Evolutionary conservation across 1,140 invertebrate species (phyloP).

Genomic region (Fopius arisanus): DNA sequence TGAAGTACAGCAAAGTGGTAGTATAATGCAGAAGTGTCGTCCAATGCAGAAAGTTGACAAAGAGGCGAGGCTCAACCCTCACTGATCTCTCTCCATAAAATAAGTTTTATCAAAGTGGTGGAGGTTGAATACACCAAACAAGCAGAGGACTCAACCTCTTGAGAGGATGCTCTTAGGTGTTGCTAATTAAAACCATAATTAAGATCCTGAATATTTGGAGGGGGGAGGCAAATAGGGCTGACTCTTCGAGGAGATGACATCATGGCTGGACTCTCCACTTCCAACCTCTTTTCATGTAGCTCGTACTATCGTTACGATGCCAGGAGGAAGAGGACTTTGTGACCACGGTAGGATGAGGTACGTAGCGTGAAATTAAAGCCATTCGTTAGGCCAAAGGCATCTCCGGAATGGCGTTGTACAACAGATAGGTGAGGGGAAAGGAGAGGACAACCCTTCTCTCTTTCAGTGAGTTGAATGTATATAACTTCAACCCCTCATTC

Average conservation of each 20-base stretch:
- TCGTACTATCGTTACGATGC: slow-evolving; percentile 23
- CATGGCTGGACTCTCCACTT: not conserved
- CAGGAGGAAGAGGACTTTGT: slow-evolving; percentile 29
- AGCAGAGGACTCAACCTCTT: not conserved
- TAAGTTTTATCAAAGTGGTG: not conserved
- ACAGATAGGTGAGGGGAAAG: slow-evolving; percentile 17
- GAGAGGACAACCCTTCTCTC: not conserved
- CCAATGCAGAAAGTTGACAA: not conserved
- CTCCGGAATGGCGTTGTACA: slow-evolving; percentile 28
- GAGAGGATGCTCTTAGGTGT: not conserved
- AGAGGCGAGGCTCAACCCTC: not conserved
- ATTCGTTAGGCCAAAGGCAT: slow-evolving; percentile 42
- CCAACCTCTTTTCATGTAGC: not conserved
- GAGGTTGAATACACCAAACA: slow-evolving; percentile 8
- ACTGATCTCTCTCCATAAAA: not conserved
- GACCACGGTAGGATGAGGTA: slow-evolving; percentile 29
- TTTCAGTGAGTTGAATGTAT: not conserved
- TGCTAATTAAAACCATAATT: slow-evolving; percentile 45
- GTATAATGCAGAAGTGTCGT: too few species aligned
- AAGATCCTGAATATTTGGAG: slow-evolving; percentile 20
- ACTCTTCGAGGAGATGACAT: not conserved
- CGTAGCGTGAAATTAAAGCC: slow-evolving; percentile 47
- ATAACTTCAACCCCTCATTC: not conserved
- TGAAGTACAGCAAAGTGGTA: not conserved
- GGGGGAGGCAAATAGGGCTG: not conserved